phyloP scores from a whole-genome alignment of 2,113 vertebrate species.

The Trichomycterus rosablanca region DNA sequence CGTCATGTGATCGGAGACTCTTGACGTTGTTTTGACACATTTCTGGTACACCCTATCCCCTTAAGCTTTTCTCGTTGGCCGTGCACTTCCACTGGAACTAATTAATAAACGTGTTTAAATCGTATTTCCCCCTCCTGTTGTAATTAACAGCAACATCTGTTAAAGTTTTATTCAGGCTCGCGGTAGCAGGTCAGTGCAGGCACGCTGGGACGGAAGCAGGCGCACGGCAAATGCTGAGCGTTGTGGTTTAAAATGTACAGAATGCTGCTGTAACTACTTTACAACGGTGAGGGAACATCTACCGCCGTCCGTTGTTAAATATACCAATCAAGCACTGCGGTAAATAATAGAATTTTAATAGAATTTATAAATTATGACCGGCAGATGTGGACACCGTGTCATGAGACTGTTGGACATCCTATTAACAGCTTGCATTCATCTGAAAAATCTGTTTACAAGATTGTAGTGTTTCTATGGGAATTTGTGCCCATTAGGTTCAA shows the following conservation, averaged over 20 bases:
- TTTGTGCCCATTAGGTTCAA: no score
- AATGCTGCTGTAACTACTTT: background rate
- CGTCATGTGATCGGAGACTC: constrained; percentile 38
- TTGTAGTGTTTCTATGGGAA: no score
- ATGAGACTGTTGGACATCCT: no score
- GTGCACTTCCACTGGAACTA: constrained; percentile 44
- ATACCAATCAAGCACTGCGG: no score
- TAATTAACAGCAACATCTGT: constrained; percentile 49
- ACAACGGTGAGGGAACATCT: no score
- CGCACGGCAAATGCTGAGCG: constrained; percentile 8
- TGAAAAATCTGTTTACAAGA: no score
- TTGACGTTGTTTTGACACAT: constrained; percentile 35
- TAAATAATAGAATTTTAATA: no score
- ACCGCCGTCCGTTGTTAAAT: no score
- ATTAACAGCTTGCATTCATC: no score
- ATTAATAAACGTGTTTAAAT: constrained; percentile 49
- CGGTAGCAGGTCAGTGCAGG: constrained; percentile 29
- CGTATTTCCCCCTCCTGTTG: constrained; percentile 39
- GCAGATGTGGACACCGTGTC: no score
- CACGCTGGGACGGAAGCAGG: constrained; percentile 21
- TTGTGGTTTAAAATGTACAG: background rate
- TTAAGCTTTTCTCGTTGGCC: constrained; percentile 30
- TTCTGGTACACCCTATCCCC: constrained; percentile 33
- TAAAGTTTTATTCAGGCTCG: constrained; percentile 39
- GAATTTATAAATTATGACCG: no score